phyloP scores from a whole-genome alignment of 2,797 vertebrate genomes.

The Poliocrania exsul region DNA sequence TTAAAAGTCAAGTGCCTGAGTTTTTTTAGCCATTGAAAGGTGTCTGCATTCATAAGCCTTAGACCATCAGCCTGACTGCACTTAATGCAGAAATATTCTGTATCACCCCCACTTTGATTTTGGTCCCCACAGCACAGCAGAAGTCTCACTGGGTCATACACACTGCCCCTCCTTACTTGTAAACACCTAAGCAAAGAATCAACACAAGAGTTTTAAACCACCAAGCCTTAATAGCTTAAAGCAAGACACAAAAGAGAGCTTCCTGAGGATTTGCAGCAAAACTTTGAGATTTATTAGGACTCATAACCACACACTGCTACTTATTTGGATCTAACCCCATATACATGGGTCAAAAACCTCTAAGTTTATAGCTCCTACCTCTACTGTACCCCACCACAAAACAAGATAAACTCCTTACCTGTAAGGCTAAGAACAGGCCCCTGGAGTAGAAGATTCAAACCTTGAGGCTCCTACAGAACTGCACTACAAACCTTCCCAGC shows the following conservation, averaged over 20 bases:
- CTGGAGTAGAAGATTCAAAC: accelerated
- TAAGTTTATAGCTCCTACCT: accelerated
- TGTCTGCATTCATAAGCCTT: not conserved
- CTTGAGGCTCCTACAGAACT: accelerated
- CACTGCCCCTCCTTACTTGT: not conserved
- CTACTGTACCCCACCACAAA: accelerated
- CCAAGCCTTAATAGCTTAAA: not conserved
- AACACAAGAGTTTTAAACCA: not conserved
- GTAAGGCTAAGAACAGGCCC: accelerated
- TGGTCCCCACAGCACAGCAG: accelerated
- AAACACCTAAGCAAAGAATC: not conserved
- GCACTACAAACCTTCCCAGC: not conserved
- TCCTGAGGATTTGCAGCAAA: not conserved
- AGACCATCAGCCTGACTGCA: not conserved
- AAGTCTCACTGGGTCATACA: accelerated
- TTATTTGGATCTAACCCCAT: not conserved
- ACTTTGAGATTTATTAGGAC: not conserved
- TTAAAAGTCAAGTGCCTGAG: not conserved
- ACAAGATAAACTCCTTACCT: accelerated
- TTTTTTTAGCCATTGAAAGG: not conserved
- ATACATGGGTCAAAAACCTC: accelerated
- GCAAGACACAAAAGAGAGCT: not conserved
- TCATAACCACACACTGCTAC: not conserved
- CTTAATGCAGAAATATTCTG: not conserved
- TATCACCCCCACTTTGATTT: accelerated